These are phyloP conservation scores for Drosophila parvula DNA, from an alignment of 1,140 invertebrate genomes.

Conservation along the genomic window DNA sequence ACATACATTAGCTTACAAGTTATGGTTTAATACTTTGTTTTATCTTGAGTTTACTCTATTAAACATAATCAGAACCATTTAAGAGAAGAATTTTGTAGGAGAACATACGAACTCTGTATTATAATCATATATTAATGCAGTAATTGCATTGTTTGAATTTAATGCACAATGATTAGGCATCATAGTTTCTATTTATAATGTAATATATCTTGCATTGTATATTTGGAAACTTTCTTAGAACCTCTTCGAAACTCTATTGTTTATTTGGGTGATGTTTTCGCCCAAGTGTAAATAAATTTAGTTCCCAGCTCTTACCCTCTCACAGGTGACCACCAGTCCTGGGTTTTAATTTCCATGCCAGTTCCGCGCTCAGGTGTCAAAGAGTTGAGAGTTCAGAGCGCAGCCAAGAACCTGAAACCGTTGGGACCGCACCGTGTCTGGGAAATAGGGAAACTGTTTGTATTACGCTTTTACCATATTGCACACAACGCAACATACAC, in stretches of 20 bases:
- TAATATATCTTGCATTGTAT: not conserved
- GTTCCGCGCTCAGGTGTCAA: constrained; percentile 30
- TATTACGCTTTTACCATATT: constrained; percentile 33
- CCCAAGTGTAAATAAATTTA: constrained; percentile 10
- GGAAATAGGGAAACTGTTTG: constrained; percentile 43
- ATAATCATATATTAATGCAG: not conserved
- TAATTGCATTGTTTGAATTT: not conserved
- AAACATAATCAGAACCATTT: not conserved
- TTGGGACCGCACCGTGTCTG: constrained; percentile 4
- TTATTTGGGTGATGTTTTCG: constrained; percentile 3
- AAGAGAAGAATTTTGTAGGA: not conserved
- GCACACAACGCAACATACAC: constrained; percentile 17
- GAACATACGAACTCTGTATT: not conserved
- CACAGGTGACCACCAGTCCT: constrained; percentile 16
- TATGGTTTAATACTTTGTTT: no score
- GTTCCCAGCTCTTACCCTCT: constrained; percentile 7
- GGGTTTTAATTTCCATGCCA: constrained; percentile 30
- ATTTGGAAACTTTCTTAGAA: not conserved
- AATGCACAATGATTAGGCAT: not conserved
- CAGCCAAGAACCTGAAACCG: constrained; percentile 47
- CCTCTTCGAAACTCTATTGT: not conserved
- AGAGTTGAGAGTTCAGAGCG: constrained; percentile 48
- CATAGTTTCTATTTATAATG: not conserved
- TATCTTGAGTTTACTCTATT: no score
- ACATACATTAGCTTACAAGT: no score